Conservation (phyloP, 2,888 invertebrate genomes). For the Drosophila planitibia region DNA sequence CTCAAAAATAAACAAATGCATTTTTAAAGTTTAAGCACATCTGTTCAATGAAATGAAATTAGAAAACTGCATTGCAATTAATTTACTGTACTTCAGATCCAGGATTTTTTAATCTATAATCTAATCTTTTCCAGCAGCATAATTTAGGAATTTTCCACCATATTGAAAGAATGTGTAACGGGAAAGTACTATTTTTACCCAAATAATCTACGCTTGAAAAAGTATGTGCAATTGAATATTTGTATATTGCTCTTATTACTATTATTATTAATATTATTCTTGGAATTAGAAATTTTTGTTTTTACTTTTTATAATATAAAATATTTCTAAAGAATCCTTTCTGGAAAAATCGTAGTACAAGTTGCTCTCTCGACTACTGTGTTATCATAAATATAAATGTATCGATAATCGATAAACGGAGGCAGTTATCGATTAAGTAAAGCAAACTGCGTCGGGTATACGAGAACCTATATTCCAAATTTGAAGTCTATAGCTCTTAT, state of each 20-base stretch:
- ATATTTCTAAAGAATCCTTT: background rate
- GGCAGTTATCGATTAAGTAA: too few species aligned
- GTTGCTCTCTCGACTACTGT: too few species aligned
- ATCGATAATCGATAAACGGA: too few species aligned
- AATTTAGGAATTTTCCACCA: background rate
- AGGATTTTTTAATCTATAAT: too few species aligned
- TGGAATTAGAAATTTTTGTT: background rate
- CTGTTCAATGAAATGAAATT: background rate
- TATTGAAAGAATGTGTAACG: background rate
- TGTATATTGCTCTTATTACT: background rate
- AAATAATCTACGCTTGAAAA: too few species aligned
- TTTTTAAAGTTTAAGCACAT: background rate
- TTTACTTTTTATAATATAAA: background rate
- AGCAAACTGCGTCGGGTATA: too few species aligned
- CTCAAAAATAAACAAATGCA: background rate
- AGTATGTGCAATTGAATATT: too few species aligned
- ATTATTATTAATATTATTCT: background rate
- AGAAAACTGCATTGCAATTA: too few species aligned
- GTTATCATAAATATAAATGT: too few species aligned
- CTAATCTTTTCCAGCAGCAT: background rate
- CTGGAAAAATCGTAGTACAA: background rate
- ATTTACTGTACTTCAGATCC: too few species aligned
- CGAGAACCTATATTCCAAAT: too few species aligned
- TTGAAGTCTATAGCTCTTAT: too few species aligned
- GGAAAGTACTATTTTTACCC: background rate